Percentiles rank a stretch among this genome's conserved stretches.
phyloP scores from a whole-genome alignment of 2,797 vertebrate genomes.

The Botia kubotai region DNA sequence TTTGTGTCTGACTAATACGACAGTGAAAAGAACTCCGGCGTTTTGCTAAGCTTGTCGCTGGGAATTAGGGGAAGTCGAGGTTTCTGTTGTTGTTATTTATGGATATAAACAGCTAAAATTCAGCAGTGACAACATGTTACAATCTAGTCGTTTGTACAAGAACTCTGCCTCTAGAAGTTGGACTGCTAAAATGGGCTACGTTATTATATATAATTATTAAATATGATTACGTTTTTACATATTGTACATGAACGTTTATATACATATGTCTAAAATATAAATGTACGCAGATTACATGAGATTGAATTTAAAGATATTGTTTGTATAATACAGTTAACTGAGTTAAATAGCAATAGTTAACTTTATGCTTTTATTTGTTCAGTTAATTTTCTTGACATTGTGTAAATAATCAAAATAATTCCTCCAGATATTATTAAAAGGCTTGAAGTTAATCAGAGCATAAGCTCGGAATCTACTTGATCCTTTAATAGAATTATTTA shows the following conservation, averaged over 20 bases:
- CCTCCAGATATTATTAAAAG: no score
- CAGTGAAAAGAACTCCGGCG: constrained; percentile 19
- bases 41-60: constrained; percentile 1
- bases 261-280: no score
- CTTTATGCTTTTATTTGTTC: neutral
- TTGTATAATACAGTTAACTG: neutral
- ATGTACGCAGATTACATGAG: no score
- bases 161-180: neutral
- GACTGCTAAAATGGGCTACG: neutral
- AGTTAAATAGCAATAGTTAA: no score
- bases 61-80: constrained; percentile 20
- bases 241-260: no score
- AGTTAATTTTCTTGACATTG: neutral
- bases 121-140: constrained; percentile 70
- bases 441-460: neutral
- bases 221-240: no score
- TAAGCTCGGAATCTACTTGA: neutral
- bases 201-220: no score
- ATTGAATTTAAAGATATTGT: neutral
- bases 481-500: no score
- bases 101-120: constrained; percentile 63
- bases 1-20: constrained; percentile 25
- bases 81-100: constrained; percentile 27
- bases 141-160: constrained; percentile 56
- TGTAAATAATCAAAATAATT: no score